phyloP scores from a whole-genome alignment of 2,113 vertebrate genomes.

The Leiothrix lutea region DNA sequence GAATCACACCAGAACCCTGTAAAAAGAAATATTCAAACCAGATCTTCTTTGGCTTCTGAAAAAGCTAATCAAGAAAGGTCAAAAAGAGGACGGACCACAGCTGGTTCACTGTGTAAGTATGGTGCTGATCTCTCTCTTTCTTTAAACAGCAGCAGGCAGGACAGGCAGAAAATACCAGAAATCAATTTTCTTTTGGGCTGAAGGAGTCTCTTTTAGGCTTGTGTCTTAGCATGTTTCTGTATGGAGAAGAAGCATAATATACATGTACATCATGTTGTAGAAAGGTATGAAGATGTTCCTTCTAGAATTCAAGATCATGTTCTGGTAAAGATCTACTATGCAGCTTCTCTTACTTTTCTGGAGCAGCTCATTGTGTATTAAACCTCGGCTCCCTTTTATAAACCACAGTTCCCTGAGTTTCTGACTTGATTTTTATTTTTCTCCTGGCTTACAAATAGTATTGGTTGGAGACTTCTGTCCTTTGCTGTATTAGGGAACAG shows the following conservation, averaged over 20 bases:
- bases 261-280: background rate
- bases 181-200: background rate
- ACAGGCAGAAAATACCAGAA: background rate
- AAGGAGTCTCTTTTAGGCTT: background rate
- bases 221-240: background rate
- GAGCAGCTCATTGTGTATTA: background rate
- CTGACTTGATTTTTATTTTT: background rate
- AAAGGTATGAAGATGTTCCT: background rate
- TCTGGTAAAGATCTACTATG: background rate
- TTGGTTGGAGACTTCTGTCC: background rate
- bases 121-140: background rate
- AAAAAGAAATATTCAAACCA: conserved; percentile 82
- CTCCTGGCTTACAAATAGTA: background rate
- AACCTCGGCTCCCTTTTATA: background rate
- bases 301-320: background rate
- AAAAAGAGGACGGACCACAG: conserved; percentile 82
- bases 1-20: conserved; percentile 78
- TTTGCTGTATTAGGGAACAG: background rate
- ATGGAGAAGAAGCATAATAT: background rate
- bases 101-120: conserved; percentile 86
- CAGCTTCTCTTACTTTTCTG: background rate
- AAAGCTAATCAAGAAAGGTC: conserved; percentile 75
- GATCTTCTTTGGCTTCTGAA: conserved; percentile 80
- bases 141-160: background rate
- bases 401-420: background rate